A percentile compares a stretch with the other conserved stretches of the same genome.
Conservation (phyloP, 1,140 invertebrate genomes). For the Lepidurus couesii region DNA sequence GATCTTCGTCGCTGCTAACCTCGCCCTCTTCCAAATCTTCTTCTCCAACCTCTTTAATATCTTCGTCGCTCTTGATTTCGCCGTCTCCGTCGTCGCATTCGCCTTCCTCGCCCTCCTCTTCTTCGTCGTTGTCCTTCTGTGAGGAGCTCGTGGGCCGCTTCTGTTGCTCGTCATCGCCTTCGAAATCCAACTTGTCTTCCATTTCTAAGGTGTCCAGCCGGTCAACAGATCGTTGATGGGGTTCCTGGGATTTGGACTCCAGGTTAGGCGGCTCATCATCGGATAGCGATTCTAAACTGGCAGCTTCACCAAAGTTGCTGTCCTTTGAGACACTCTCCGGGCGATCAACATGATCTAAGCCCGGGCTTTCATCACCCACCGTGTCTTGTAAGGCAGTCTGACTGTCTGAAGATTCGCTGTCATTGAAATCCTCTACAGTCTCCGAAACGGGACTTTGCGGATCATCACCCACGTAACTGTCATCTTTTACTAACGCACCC, state of each 20-base stretch:
- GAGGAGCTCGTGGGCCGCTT: conserved; percentile 45
- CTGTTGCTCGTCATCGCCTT: conserved; percentile 73
- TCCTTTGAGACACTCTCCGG: neutral
- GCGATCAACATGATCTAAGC: neutral
- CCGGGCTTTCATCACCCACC: neutral
- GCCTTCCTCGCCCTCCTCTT: conserved; percentile 36
- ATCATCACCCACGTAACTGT: neutral
- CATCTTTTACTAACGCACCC: neutral
- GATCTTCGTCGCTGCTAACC: conserved; percentile 77
- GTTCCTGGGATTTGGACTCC: neutral
- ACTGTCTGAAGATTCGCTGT: neutral
- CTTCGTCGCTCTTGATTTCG: conserved; percentile 39
- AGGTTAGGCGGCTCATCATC: neutral
- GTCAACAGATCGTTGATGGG: neutral
- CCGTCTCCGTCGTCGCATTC: conserved; percentile 45
- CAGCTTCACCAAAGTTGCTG: conserved; percentile 1
- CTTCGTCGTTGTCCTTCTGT: conserved; percentile 30
- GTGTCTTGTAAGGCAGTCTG: neutral
- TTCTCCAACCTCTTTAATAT: conserved; percentile 45
- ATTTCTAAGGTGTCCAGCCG: conserved; percentile 27
- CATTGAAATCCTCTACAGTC: neutral
- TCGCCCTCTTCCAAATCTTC: conserved; percentile 79
- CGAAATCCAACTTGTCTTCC: conserved; percentile 62
- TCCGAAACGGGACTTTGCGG: neutral
- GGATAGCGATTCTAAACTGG: neutral